Percentiles rank a stretch among this genome's conserved stretches.
phyloP scores from a whole-genome alignment of 2,888 invertebrate genomes.

The Ceramica pisi region DNA sequence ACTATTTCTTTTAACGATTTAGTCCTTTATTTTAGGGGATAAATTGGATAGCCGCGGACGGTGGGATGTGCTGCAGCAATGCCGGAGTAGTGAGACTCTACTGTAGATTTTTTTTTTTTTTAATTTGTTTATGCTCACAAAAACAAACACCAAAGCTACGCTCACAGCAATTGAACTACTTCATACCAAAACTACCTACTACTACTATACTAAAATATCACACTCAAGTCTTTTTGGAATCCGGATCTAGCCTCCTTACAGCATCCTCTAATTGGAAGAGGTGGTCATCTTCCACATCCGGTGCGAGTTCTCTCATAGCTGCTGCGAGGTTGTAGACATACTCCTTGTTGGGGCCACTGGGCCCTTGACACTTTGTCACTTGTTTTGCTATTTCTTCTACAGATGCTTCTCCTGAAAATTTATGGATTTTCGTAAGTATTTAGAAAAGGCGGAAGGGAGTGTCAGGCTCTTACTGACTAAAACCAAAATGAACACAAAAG shows the following conservation, averaged over 20 bases:
- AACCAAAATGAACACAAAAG: too few relatives aligned
- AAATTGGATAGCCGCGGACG: too few relatives aligned
- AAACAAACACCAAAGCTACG: conserved; percentile 24
- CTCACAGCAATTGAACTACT: conserved; percentile 36
- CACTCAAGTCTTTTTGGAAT: conserved; percentile 54
- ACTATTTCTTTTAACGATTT: too few relatives aligned
- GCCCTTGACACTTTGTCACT: conserved; percentile 93
- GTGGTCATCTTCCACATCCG: conserved; percentile 94
- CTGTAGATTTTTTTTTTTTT: too few relatives aligned
- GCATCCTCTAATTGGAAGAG: conserved; percentile 93
- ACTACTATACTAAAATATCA: conserved; percentile 18
- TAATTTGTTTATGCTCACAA: not conserved
- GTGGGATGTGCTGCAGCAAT: too few relatives aligned
- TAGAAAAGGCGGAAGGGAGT: not conserved
- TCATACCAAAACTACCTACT: not conserved
- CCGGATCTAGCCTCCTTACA: conserved; percentile 78
- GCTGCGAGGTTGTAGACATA: conserved; percentile 96
- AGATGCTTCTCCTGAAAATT: conserved; percentile 93
- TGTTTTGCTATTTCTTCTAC: conserved; percentile 95
- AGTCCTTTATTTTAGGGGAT: too few relatives aligned
- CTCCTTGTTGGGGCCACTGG: conserved; percentile 97
- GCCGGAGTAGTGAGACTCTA: too few relatives aligned
- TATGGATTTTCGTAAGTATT: conserved; percentile 10
- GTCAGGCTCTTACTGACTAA: too few relatives aligned
- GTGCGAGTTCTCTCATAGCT: conserved; percentile 94